Conservation (phyloP, 1,140 invertebrate species). For the Drosophila albomicans region DNA sequence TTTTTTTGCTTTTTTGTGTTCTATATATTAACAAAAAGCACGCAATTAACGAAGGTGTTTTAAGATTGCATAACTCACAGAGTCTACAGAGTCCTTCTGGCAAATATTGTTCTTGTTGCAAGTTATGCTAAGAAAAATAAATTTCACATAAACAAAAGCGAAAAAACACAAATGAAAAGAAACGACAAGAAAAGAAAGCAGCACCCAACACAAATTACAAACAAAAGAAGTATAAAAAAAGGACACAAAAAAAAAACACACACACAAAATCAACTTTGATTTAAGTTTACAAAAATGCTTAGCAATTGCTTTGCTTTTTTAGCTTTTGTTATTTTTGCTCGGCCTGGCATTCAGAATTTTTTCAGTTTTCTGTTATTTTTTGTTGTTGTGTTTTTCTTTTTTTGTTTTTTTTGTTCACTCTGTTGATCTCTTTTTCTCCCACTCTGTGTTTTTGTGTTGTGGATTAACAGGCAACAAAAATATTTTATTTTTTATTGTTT, state of each 20-base stretch:
- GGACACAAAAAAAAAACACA: conserved; percentile 35
- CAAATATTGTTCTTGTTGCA: conserved; percentile 26
- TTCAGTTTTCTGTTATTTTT: conserved; percentile 9
- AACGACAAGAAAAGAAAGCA: conserved; percentile 39
- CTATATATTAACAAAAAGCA: neutral
- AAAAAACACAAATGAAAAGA: conserved; percentile 33
- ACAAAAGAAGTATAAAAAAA: conserved; percentile 49
- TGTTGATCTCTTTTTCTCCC: conserved; percentile 44
- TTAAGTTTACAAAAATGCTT: conserved; percentile 83
- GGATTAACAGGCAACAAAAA: conserved; percentile 81
- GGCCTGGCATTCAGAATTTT: conserved; percentile 31
- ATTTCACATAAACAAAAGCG: conserved; percentile 60
- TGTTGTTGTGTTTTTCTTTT: neutral
- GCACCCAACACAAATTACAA: conserved; percentile 41
- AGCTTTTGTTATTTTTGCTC: conserved; percentile 58
- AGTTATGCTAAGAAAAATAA: conserved; percentile 72
- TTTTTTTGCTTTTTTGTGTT: neutral
- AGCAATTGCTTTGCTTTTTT: conserved; percentile 75
- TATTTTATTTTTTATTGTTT: conserved; percentile 83
- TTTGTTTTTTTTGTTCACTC: conserved; percentile 29
- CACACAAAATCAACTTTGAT: conserved; percentile 80
- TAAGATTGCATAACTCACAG: conserved; percentile 11
- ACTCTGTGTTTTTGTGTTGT: conserved; percentile 53
- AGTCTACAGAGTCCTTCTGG: conserved; percentile 1
- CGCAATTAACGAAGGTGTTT: conserved; percentile 39